phyloP scores from a whole-genome alignment of 2,888 invertebrate genomes.

The Polyommatus iphigenia region DNA sequence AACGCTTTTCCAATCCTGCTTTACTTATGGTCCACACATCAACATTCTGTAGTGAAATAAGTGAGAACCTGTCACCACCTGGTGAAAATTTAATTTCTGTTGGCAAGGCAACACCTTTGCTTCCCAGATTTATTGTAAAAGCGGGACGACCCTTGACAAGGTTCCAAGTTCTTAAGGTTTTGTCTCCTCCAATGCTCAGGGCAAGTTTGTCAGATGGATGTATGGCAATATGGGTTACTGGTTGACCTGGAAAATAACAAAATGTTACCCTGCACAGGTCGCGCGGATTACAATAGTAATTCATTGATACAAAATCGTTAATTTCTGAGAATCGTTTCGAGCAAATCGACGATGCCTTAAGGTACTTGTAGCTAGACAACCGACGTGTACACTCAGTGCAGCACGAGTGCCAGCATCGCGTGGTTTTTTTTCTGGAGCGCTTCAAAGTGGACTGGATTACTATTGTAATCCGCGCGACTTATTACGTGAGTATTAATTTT shows the following conservation, averaged over 20 bases:
- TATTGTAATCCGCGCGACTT: no score
- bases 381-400: no score
- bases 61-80: slow-evolving; percentile 86
- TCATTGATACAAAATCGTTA: no score
- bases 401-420: no score
- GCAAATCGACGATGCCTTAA: no score
- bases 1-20: slow-evolving; percentile 85
- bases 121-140: slow-evolving; percentile 91
- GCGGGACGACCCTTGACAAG: slow-evolving; percentile 94
- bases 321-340: no score
- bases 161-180: slow-evolving; percentile 95
- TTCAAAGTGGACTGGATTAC: no score
- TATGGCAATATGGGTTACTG: slow-evolving; percentile 87
- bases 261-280: no score
- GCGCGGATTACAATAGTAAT: no score
- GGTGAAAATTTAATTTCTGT: slow-evolving; percentile 86
- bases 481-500: no score
- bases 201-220: slow-evolving; percentile 95
- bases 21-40: slow-evolving; percentile 91
- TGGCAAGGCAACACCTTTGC: slow-evolving; percentile 78
- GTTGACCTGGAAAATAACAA: slow-evolving; percentile 66
- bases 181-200: slow-evolving; percentile 91
- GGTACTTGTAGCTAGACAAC: no score
- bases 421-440: no score
- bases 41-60: slow-evolving; percentile 85